Evolutionary conservation across 1,140 invertebrate genomes (phyloP).

Genomic region (Megalonaias nervosa): DNA sequence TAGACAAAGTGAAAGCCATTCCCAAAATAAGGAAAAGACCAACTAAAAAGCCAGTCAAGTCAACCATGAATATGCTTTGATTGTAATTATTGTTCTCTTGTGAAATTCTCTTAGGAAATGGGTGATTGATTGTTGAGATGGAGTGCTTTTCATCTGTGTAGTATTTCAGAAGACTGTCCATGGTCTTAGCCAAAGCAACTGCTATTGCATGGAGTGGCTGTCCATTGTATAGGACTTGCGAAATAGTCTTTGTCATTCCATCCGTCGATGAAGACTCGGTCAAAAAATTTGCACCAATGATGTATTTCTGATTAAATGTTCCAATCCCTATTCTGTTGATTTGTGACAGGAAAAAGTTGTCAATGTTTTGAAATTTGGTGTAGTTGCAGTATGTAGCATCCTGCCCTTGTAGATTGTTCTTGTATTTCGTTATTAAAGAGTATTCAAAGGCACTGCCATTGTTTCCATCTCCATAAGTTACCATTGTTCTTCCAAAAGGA

Average conservation of each 20-base stretch:
- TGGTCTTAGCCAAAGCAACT: conserved; percentile 75
- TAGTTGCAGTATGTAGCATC: not conserved
- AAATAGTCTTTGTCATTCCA: not conserved
- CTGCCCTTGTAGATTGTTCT: not conserved
- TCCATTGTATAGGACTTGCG: conserved; percentile 68
- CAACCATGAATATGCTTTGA: too few relatives aligned
- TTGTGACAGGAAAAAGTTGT: conserved; percentile 15
- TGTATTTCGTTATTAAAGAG: not conserved
- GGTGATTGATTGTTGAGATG: conserved; percentile 32
- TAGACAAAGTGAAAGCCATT: conserved; percentile 78
- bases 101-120: conserved; percentile 20
- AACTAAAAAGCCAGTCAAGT: conserved; percentile 47
- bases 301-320: conserved; percentile 26
- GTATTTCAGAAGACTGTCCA: conserved; percentile 74
- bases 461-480: conserved; percentile 2
- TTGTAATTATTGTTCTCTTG: not conserved
- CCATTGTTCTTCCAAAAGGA: conserved; percentile 6
- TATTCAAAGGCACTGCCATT: not conserved
- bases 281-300: conserved; percentile 17
- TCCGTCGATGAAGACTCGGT: not conserved
- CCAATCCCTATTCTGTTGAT: conserved; percentile 13
- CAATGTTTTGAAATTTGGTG: not conserved
- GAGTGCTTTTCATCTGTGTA: conserved; percentile 10
- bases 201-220: conserved; percentile 79
- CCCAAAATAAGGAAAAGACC: conserved; percentile 75